A percentile compares a stretch with the other conserved stretches of the same genome.
These are phyloP conservation scores for Encarsia formosa DNA, from an alignment of 2,888 invertebrate species.

Conservation along the genomic window DNA sequence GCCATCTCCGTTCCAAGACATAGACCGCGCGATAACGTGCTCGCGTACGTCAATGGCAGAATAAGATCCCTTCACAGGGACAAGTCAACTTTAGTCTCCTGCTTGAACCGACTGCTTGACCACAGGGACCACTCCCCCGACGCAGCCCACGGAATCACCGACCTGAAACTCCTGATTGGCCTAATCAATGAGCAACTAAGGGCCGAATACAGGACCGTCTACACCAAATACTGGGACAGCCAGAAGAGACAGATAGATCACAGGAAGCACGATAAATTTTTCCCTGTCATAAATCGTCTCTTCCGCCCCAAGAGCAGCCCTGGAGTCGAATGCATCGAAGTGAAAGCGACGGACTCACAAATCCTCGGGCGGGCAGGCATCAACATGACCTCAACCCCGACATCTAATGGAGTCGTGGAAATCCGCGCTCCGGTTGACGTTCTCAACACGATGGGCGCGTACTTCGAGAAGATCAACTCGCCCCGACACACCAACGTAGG, in stretches of 20 bases:
- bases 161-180: too few relatives aligned
- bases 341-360: not conserved
- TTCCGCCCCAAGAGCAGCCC: not conserved
- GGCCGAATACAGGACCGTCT: too few relatives aligned
- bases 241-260: not conserved
- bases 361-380: not conserved
- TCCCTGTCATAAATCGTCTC: not conserved
- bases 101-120: too few relatives aligned
- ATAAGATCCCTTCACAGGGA: too few relatives aligned
- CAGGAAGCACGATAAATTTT: not conserved
- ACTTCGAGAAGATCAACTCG: not conserved
- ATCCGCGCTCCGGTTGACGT: not conserved
- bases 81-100: too few relatives aligned
- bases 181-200: too few relatives aligned
- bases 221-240: not conserved
- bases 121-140: too few relatives aligned
- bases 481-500: too few relatives aligned
- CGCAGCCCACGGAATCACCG: too few relatives aligned
- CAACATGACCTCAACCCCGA: not conserved
- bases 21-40: too few relatives aligned
- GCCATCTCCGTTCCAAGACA: too few relatives aligned
- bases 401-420: not conserved
- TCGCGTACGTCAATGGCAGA: too few relatives aligned
- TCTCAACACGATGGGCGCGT: not conserved
- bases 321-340: not conserved